phyloP scores from a whole-genome alignment of 2,113 vertebrate genomes.

The Apteryx mantelli region DNA sequence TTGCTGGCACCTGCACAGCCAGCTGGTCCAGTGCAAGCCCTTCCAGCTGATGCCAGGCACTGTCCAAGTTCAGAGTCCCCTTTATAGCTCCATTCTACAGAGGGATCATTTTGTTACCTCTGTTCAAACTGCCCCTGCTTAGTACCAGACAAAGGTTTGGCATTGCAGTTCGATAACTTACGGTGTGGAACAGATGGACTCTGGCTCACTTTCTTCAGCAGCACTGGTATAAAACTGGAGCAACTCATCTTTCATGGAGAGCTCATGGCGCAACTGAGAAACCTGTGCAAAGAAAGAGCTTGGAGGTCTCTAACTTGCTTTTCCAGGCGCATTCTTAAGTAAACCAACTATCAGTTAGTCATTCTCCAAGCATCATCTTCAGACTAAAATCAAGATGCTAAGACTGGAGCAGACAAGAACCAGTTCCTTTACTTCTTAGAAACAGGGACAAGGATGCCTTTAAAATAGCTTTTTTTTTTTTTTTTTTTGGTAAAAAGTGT shows the following conservation, averaged over 20 bases:
- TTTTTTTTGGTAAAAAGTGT: background rate
- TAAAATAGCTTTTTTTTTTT: background rate
- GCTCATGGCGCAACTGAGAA: conserved; percentile 94
- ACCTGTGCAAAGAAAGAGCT: conserved; percentile 78
- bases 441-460: background rate
- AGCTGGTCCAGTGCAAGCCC: background rate
- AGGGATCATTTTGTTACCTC: background rate
- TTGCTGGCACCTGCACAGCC: background rate
- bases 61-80: background rate
- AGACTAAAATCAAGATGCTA: background rate
- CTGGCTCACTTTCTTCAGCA: conserved; percentile 93
- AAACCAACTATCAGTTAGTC: background rate
- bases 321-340: background rate
- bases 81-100: background rate
- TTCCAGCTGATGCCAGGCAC: background rate
- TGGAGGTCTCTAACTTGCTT: background rate
- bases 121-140: background rate
- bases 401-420: background rate
- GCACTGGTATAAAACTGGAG: conserved; percentile 96
- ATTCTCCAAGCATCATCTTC: background rate
- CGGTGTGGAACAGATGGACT: conserved; percentile 91
- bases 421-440: background rate
- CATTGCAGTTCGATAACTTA: conserved; percentile 52
- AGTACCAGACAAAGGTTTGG: background rate
- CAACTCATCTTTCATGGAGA: conserved; percentile 98